Base-by-base conservation (phyloP, 2,888 invertebrate genomes). In the Emmelina monodactyla region DNA sequence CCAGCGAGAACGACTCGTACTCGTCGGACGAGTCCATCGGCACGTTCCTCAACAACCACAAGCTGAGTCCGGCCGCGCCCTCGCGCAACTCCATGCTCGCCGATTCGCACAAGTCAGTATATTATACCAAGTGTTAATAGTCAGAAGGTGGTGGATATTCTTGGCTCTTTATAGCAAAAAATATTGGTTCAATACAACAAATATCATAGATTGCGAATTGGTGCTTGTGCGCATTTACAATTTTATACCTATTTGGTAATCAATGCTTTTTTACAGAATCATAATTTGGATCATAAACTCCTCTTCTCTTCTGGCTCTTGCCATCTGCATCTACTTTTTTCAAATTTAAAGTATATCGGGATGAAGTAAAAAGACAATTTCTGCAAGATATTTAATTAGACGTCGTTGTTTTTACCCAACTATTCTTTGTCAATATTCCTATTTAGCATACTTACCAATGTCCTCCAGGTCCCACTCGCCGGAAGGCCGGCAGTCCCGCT, bases 1-100 rank as follows among this genome's bases (percentile, higher is more conserved):
- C 2, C 68, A 85, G 84, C 46, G 85, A 84, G 37, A 83, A 83
- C 58, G 85, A 85, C 50, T 85, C 85, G 62, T 85, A 84, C 68
- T 85, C 85, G 46, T 86, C 85, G 0, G 85, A 85, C 56, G 85
- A 85, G 52, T 85, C 85, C 0, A 83, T 86, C 46, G 84, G 83
- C 53, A 85, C 85, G 25, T 85, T 85, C 65, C 62, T 86, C 43
- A 80, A 84, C 22, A 85, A 85, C 53, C 84, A 85, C 67, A 84
- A 83, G 56, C 58, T 83, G 35, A 76, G 80, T 38, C 75, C 82
- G 1, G 64, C 70, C 12, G 75, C 57, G 34, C 75, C 79, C 1
- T 69, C 72, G 1, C 49, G 76, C 36, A 62, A 57, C 51, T 70
- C 67, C 46, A 42, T 71, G 29, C 70, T 72, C 71, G 68, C 46